Base-by-base conservation (phyloP, 2,113 vertebrate genomes). In the Rhombomys opimus region DNA sequence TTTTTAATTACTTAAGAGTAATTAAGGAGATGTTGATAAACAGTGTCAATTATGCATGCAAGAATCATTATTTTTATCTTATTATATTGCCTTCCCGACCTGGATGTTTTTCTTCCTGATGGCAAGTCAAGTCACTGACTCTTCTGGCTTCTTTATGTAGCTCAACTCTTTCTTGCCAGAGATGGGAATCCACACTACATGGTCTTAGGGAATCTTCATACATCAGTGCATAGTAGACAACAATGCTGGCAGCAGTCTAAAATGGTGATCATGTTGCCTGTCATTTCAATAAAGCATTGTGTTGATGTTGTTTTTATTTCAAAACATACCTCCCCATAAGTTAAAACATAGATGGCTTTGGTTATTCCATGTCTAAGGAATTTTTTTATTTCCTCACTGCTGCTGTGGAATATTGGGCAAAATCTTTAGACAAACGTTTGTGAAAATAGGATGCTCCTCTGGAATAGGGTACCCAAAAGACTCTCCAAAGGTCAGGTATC, bases 41-140 rank as follows among this genome's bases (percentile, higher is more conserved):
- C 81, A 70, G 61, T 93, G 84, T 73, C 76, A 96, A 91, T 90
- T 89, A 54, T n/a, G 38, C 46, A 52, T 75, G 27, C n/a, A 76
- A 46, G 27, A 50, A 7, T 54, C 63, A 81, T 90, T 90, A 41
- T 87, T 91, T 95, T 90, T 91, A 30, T 88, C 87, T 85, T 81
- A 87, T 68, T 91, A 2, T 59, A 5, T 30, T 75, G 52, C 73
- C 23, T 76, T 5, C 54, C 1, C 22, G 65, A 17, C 57, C 52
- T n/a, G 5, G 25, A 82, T 18, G 12, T 25, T 91, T 81, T 89
- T 87, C 14, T 46, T 50, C 38, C 63, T 81, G 35, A 87, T 87
- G 78, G 23, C n/a, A 85, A 94, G 61, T n/a, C n/a, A 85, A 94
- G 61, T n/a, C 14, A 52, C n/a, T 80, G 8, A 17, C 32, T 89